phyloP scores from a whole-genome alignment of 1,140 invertebrate genomes.

The Drosophila fuyamai region DNA sequence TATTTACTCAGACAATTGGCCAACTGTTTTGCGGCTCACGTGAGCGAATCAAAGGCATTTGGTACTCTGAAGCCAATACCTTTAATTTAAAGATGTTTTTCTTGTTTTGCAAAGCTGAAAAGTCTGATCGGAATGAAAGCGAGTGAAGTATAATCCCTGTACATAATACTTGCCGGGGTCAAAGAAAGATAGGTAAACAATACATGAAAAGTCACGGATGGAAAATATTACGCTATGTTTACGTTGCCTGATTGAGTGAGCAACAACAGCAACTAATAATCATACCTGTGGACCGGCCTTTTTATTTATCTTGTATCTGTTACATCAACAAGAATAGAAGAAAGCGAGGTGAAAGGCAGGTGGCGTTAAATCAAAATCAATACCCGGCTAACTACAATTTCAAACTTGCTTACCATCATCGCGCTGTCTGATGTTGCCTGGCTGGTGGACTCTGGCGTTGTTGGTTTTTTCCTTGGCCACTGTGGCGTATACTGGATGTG shows the following conservation, averaged over 20 bases:
- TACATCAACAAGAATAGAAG: constrained; percentile 17
- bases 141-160: constrained; percentile 1
- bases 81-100: constrained; percentile 31
- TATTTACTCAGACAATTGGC: constrained; percentile 71
- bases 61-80: constrained; percentile 12
- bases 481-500: constrained; percentile 69
- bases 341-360: not conserved
- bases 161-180: constrained; percentile 2
- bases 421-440: constrained; percentile 10
- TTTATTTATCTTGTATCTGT: constrained; percentile 61
- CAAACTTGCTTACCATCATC: constrained; percentile 52
- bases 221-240: constrained; percentile 48
- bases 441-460: constrained; percentile 31
- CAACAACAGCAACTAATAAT: constrained; percentile 40
- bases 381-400: constrained; percentile 60
- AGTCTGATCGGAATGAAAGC: constrained; percentile 2
- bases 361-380: constrained; percentile 65
- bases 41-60: constrained; percentile 30
- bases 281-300: constrained; percentile 39
- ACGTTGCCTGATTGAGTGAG: constrained; percentile 29
- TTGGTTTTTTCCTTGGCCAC: constrained; percentile 37
- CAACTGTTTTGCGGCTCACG: constrained; percentile 48
- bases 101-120: constrained; percentile 12
- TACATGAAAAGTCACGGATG: constrained; percentile 16
- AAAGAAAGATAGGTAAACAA: constrained; percentile 4